A percentile compares a stretch with the other conserved stretches of the same genome.
Evolutionary conservation across 92 coral and sea anemone genomes (phyloP).

Genomic region (Montipora capitata): DNA sequence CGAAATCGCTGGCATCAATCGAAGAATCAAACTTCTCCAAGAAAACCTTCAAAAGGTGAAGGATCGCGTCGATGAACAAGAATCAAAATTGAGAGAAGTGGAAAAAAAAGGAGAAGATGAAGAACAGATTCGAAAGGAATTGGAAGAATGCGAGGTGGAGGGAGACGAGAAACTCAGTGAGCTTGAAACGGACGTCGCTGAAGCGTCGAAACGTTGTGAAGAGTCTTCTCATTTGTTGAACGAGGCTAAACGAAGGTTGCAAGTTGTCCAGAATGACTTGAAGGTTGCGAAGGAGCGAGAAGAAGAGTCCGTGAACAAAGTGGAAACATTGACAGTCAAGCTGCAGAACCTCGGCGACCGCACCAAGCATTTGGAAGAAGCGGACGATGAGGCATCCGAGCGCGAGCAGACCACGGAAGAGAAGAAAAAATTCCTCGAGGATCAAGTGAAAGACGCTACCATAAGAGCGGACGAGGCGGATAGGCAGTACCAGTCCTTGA

Average conservation of each 20-base stretch:
- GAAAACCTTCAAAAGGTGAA: slow-evolving; percentile 64
- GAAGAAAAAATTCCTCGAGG: slow-evolving; percentile 74
- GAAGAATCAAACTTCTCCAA: slow-evolving; percentile 64
- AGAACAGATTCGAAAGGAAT: slow-evolving; percentile 77
- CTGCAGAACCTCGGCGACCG: slow-evolving; percentile 56
- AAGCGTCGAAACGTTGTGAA: slow-evolving; percentile 57
- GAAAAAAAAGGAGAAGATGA: slow-evolving; percentile 68
- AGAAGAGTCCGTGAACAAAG: background rate
- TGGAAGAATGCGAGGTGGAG: slow-evolving; percentile 90
- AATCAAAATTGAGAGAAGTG: slow-evolving; percentile 42
- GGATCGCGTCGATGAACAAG: slow-evolving; percentile 70
- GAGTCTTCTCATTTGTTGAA: slow-evolving; percentile 66
- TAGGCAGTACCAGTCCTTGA: slow-evolving; percentile 60
- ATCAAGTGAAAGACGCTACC: slow-evolving; percentile 75
- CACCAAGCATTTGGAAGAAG: slow-evolving; percentile 77
- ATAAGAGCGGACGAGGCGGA: slow-evolving; percentile 84
- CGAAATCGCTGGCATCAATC: slow-evolving; percentile 83
- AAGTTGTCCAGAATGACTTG: slow-evolving; percentile 75
- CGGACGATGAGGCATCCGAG: slow-evolving; percentile 84
- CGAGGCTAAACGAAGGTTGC: slow-evolving; percentile 84
- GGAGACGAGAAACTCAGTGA: slow-evolving; percentile 86
- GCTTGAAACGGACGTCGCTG: slow-evolving; percentile 74
- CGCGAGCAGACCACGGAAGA: slow-evolving; percentile 89
- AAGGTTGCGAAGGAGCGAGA: slow-evolving; percentile 58
- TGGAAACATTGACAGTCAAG: slow-evolving; percentile 15